Conservation (phyloP, 2,888 invertebrate species). For the Polyommatus iphigenia region DNA sequence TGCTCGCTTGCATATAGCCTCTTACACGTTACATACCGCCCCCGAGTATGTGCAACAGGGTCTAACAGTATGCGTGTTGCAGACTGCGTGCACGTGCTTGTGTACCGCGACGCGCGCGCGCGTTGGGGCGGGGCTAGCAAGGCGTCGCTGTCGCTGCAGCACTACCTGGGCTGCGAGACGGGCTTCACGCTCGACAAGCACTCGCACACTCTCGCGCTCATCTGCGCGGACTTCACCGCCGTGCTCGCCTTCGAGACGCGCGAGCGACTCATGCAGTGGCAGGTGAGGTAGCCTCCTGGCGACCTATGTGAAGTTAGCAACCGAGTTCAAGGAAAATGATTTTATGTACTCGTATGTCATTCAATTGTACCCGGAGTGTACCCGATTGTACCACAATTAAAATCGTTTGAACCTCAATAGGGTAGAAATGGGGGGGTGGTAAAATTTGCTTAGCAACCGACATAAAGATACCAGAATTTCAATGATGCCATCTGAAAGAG, state of each 20-base stretch:
- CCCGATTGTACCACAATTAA: no score
- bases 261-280: conserved; percentile 94
- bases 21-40: no score
- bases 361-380: no score
- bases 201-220: conserved; percentile 92
- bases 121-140: conserved; percentile 84
- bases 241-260: conserved; percentile 93
- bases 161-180: conserved; percentile 90
- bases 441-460: no score
- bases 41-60: background rate
- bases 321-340: no score
- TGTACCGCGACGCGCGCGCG: conserved; percentile 92
- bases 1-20: no score
- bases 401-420: no score
- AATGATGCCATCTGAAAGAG: no score
- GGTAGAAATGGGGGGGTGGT: no score
- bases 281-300: conserved; percentile 60
- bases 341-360: no score
- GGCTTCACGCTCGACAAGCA: conserved; percentile 95
- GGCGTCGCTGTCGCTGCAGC: conserved; percentile 90
- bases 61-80: conserved; percentile 47
- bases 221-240: conserved; percentile 91
- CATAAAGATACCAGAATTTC: no score
- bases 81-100: conserved; percentile 94
- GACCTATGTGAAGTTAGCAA: no score